Evolutionary conservation across 2,113 vertebrate species (phyloP).

Genomic region (Entomyzon cyanotis): DNA sequence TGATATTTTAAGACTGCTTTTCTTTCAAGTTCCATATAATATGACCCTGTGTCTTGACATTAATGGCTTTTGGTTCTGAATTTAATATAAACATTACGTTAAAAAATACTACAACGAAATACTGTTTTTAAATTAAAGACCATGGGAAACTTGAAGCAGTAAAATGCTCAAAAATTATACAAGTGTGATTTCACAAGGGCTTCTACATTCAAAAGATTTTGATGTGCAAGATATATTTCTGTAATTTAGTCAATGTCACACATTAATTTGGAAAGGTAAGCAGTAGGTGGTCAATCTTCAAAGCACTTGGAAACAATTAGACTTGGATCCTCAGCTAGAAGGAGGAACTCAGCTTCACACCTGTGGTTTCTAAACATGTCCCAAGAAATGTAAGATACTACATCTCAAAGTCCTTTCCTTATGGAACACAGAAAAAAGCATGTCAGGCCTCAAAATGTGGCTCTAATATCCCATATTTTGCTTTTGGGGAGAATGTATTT

Average conservation of each 20-base stretch:
- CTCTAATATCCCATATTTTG: not conserved
- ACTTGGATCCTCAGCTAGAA: not conserved
- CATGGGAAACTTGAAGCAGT: not conserved
- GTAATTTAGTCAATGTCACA: not conserved
- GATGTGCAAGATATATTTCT: not conserved
- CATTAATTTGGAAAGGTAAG: not conserved
- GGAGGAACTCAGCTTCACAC: not conserved
- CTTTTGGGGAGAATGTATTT: not conserved
- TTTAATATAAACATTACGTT: not conserved
- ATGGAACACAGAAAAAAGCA: not conserved
- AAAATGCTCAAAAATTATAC: not conserved
- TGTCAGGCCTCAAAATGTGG: not conserved
- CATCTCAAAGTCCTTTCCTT: not conserved
- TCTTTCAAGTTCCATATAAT: not conserved
- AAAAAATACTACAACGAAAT: not conserved
- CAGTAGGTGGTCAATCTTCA: not conserved
- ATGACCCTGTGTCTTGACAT: not conserved
- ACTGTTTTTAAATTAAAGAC: not conserved
- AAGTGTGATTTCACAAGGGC: not conserved
- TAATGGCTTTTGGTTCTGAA: not conserved
- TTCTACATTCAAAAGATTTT: not conserved
- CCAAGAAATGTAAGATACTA: not conserved
- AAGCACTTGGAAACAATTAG: not conserved
- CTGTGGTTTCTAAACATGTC: not conserved
- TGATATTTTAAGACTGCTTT: not conserved